Base-by-base conservation (phyloP, 2,797 vertebrate species). In the Pipistrellus pipistrellus region DNA sequence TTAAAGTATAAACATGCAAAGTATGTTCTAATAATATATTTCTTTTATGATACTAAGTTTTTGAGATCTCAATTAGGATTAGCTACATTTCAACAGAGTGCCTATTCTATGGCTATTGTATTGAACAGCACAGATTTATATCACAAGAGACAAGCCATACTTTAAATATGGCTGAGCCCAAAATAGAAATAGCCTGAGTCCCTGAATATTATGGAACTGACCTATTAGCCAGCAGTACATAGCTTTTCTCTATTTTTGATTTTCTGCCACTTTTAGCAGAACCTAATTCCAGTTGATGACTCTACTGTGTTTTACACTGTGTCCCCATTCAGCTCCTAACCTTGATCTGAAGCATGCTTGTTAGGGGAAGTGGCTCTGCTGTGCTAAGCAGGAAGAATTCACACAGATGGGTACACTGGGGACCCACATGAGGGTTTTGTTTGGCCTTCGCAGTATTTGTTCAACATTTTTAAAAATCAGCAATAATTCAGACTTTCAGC, bases 191-290 rank as follows among this genome's bases (percentile, higher is more conserved):
- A 73, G 18, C 27, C 18, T 13, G 23, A 66, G n/a, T 86, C 18
- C 72, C 66, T 92, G 76, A 76, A 59, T 21, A 51, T 44, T 23
- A 38, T 25, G 44, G 59, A 41, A 12, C 72, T 72, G 1, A 3
- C 77, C 30, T 27, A 62, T 62, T 62, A 62, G 0, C 32, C 41
- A 84, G 38, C 25, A 27, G 35, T n/a, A 13, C 91, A 14, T 1
- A 76, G 27, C 15, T 85, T 90, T 46, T n/a, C 41, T 81, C 30
- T 69, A 64, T n/a, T 89, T 85, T 95, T 87, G 25, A 23, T 72
- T 85, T 88, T 73, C 77, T 89, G 48, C 59, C 62, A 55, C 10
- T 57, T 80, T 11, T 25, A 62, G 30, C 38, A 46, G 71, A 77
- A n/a, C 57, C 46, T 25, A 93, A 87, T 64, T 84, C 62, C 81